Evolutionary conservation across 2,113 vertebrate genomes (phyloP), one percentile per base, ranked within the genome.

Genomic region (Sylvietta virens): DNA sequence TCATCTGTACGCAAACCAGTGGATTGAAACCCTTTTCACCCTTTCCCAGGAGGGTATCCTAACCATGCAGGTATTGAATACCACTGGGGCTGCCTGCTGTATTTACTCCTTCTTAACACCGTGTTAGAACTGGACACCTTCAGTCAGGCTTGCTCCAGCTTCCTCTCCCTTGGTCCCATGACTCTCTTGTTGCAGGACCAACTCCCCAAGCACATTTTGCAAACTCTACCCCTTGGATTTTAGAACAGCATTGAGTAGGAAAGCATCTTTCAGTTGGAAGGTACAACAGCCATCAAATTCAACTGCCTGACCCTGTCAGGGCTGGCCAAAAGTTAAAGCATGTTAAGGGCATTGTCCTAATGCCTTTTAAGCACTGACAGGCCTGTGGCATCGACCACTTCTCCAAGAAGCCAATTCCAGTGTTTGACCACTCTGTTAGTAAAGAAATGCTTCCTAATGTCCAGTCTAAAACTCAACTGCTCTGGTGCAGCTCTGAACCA

Each of bases 381-480:
- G 14, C 21, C 39, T 79, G 14, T 22, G 20, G 6, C 40, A 56
- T 15, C 0, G 0, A 33, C 22, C 23, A 20, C 19, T 10, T 83
- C 30, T 30, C 33, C 31, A 47, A 27, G 30, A 40, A 90, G 26
- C 12, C 4, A 12, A 4, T 80, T 61, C 15, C 26, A 30, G 15
- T 9, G 3, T 65, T 53, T 50, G 13, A 54, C 20, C 30, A 82
- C 13, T 2, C 9, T 47, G 21, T 28, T 2, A 2, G 9, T 23
- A 71, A 83, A 60, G 17, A 82, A 47, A n/a, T 57, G 8, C 1
- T 56, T 74, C 30, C 37, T 76, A 23, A 33, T 47, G 6, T 30
- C 13, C 7, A 57, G n/a, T 33, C 11, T 53, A 17, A 64, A 50
- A 35, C 31, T 27, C 8, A 50, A 35, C 31, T 27, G 7, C 9